These are phyloP conservation scores for Heterohyrax brucei DNA, from an alignment of 2,797 vertebrate species.

Conservation along the genomic window DNA sequence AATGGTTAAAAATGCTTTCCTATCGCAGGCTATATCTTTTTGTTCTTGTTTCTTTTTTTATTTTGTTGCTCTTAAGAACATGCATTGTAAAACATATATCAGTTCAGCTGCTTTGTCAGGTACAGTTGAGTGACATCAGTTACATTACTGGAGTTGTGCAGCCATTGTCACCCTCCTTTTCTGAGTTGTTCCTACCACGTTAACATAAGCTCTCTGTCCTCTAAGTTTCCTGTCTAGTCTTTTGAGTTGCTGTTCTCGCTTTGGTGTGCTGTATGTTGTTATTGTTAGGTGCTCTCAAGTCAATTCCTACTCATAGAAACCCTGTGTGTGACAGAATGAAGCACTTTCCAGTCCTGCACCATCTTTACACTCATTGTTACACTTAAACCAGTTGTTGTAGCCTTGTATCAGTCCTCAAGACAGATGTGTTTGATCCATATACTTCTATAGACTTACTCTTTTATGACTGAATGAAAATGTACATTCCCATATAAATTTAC, in stretches of 20 bases:
- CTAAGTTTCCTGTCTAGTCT: neutral
- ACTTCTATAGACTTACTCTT: no score
- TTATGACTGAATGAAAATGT: no score
- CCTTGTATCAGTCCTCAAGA: neutral
- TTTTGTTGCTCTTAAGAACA: neutral
- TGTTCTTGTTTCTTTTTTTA: neutral
- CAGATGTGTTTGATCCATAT: neutral
- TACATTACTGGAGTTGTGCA: neutral
- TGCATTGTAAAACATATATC: neutral
- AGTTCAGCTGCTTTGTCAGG: neutral
- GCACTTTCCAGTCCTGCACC: no score
- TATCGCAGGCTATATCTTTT: neutral
- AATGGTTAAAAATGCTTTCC: constrained; percentile 7
- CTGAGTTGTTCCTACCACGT: neutral
- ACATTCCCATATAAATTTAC: no score
- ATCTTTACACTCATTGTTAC: no score
- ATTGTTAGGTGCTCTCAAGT: no score
- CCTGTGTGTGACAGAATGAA: no score
- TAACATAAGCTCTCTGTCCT: no score
- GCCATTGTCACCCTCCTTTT: neutral
- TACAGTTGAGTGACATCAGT: neutral
- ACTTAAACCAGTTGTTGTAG: no score
- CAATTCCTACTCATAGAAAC: no score
- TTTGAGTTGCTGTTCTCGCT: neutral
- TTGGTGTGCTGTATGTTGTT: neutral